Percentiles rank a stretch among this genome's conserved stretches.
Conservation (phyloP, 2,113 vertebrate species). For the Passer domesticus region DNA sequence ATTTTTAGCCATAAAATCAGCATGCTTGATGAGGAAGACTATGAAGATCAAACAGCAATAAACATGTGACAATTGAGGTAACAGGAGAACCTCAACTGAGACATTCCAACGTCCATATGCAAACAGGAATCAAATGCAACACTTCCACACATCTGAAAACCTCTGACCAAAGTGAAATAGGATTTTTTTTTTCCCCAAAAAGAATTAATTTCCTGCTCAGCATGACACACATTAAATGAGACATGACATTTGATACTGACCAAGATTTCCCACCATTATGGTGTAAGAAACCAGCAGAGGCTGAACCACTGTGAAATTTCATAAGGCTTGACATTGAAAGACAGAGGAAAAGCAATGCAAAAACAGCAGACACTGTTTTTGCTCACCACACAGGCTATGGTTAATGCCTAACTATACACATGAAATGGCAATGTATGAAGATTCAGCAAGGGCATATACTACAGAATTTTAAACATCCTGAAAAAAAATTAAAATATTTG, state of each 20-base stretch:
- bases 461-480: not conserved
- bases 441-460: not conserved
- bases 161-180: not conserved
- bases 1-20: not conserved
- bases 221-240: not conserved
- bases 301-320: not conserved
- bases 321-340: not conserved
- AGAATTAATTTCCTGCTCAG: constrained; percentile 9
- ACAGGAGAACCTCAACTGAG: not conserved
- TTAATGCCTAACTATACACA: not conserved
- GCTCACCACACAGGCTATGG: not conserved
- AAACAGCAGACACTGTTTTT: not conserved
- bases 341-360: not conserved
- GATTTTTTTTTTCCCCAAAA: not conserved
- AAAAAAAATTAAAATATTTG: not conserved
- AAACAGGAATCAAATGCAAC: not conserved
- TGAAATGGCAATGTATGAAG: not conserved
- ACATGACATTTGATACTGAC: not conserved
- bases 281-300: not conserved
- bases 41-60: not conserved
- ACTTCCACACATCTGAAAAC: not conserved
- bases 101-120: not conserved
- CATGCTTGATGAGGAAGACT: not conserved
- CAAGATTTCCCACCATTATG: not conserved
- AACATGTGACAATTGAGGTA: not conserved